Evolutionary conservation across 2,888 invertebrate genomes (phyloP), one percentile per base, ranked within the genome.

Genomic region (Petrophora chlorosata): DNA sequence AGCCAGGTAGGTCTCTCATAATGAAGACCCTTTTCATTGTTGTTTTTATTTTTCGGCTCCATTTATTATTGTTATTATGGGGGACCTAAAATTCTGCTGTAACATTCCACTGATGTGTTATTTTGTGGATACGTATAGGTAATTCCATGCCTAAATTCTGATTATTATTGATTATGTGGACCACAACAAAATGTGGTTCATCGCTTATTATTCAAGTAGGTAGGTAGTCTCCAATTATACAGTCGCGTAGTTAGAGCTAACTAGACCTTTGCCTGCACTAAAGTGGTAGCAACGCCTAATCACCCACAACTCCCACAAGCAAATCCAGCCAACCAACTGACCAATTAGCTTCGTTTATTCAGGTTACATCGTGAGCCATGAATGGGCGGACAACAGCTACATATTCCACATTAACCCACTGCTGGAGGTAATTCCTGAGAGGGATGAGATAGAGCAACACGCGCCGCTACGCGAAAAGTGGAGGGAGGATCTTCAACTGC

Each of bases 291-390:
- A 23, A 23, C 23, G 5, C 15, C 9, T 25, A 32, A 32, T 9
- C 16, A 32, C 9, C 15, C n/a, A 9, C 16, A 32, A 32, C 9
- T 16, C 9, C 3, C 9, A 1, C 23, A 23, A 22, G 12, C 22
- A 14, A 23, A 32, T 10, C 12, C 10, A 10, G 13, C 8, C 5
- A 13, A n/a, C 2, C 3, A 7, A 12, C 7, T 28, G 2, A 16
- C 4, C 4, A 16, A 4, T 26, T 23, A 26, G 19, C 22, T 36
- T 2, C 13, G 17, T 30, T 35, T 43, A 5, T 10, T 35, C 5
- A 81, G 93, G 93, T 35, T 88, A 90, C 65, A 90, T 92, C 16
- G 77, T 94, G 10, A 91, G 88, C 56, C 92, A 93, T 53, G 92
- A 93, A 71, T 93, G 93, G 93, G 87, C 91, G 5, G 86, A 91